Conservation (phyloP, 2,888 invertebrate species). For the Chrysodeixis includens region DNA sequence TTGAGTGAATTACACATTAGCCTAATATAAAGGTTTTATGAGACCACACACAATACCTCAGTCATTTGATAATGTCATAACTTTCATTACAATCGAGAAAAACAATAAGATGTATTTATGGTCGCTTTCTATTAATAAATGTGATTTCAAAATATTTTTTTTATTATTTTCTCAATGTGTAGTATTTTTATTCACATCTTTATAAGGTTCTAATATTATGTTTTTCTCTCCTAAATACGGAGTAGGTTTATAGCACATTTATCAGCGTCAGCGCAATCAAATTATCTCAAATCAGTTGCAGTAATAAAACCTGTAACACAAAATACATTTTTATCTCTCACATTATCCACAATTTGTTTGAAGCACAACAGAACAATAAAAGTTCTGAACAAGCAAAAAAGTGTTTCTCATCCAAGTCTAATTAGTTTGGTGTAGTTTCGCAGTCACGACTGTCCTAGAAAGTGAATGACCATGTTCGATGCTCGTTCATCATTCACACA, state of each 20-base stretch:
- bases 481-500: constrained; percentile 63
- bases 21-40: constrained; percentile 29
- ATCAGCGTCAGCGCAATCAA: too few species aligned
- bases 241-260: too few species aligned
- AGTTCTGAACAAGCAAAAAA: constrained; percentile 53
- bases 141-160: too few species aligned
- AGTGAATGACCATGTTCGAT: constrained; percentile 70
- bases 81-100: constrained; percentile 49
- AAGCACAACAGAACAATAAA: constrained; percentile 47
- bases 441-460: constrained; percentile 72
- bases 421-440: constrained; percentile 60
- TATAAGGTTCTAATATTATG: too few species aligned
- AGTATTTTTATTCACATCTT: too few species aligned
- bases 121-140: too few species aligned
- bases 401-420: constrained; percentile 67
- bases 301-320: too few species aligned
- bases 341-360: constrained; percentile 27
- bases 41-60: constrained; percentile 41
- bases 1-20: constrained; percentile 46
- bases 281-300: too few species aligned
- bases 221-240: too few species aligned
- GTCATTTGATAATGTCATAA: constrained; percentile 21
- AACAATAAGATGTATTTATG: constrained; percentile 38
- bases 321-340: constrained; percentile 27
- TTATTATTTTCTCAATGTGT: too few species aligned